Base-by-base conservation (phyloP, 2,113 vertebrate genomes). In the Cnemophilus loriae region DNA sequence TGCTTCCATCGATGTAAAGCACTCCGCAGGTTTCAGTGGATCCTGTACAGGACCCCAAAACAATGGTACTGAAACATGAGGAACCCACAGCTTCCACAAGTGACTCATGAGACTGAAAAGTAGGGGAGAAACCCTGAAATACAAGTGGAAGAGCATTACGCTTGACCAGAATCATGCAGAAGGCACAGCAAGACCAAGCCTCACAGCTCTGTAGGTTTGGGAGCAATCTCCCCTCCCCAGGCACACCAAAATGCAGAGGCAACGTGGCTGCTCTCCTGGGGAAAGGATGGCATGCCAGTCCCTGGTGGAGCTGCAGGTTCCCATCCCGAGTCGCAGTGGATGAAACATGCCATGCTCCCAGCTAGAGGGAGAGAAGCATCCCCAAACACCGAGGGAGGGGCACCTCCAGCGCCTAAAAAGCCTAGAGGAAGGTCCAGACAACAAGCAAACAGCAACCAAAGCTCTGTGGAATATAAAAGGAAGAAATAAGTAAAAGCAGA, bases 401-500 rank as follows among this genome's bases (percentile, higher is more conserved):
- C 3, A 9, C 64, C 79, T 84, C 68, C 13, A 6, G 44, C 60
- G 82, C 75, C 88, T 71, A 61, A 71, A 94, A 89, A 91, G 89
- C 85, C 83, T 84, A 53, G 56, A 94, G 87, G 82, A 91, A 86
- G 57, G 70, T 56, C 83, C 61, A 95, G 94, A 71, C 26, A 10
- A 74, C 7, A 39, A 93, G 81, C 57, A 83, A 91, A 60, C 30
- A 92, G 47, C 75, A 90, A 76, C 56, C 69, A 71, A 84, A 93
- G 68, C 27, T 60, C 61, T 35, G 12, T 52, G 37, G 59, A 90
- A 87, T 90, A 96, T 87, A 56, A 96, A 97, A 88, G 87, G 73
- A 59, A 92, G 77, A 84, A 86, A 74, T 95, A 96, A 97, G 92
- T 89, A 94, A 92, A 96, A 96, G 81, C 96, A 96, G 95, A 96